Evolutionary conservation across 2,113 vertebrate species (phyloP).

Genomic region (Xiphophorus maculatus): DNA sequence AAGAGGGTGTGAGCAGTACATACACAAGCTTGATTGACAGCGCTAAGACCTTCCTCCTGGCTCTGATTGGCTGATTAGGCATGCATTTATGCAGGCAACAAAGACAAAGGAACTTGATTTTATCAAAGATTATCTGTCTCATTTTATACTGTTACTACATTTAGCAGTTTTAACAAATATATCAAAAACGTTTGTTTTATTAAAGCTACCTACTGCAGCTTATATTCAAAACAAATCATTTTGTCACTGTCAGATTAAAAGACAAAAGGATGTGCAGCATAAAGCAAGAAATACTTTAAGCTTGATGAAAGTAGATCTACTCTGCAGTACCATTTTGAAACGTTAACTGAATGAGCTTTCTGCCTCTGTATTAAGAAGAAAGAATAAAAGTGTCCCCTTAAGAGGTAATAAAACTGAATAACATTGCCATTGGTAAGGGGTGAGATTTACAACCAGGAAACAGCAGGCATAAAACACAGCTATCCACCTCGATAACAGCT

Average conservation of each 20-base stretch:
- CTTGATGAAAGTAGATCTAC: neutral
- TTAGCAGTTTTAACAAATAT: too few species aligned
- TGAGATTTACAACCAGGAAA: conserved; percentile 16
- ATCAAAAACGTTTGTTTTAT: too few species aligned
- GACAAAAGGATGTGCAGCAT: neutral
- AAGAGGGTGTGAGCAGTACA: too few species aligned
- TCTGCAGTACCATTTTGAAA: neutral
- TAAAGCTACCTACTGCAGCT: too few species aligned
- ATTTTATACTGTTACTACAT: too few species aligned
- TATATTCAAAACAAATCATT: neutral
- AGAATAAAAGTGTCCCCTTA: conserved; percentile 1
- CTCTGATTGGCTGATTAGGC: too few species aligned
- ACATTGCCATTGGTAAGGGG: conserved; percentile 10
- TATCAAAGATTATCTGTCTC: too few species aligned
- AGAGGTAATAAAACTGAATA: conserved; percentile 26
- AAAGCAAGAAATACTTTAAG: neutral
- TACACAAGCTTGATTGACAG: too few species aligned
- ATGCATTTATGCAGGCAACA: too few species aligned
- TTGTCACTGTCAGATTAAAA: neutral
- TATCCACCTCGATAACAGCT: conserved; percentile 4
- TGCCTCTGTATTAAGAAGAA: neutral
- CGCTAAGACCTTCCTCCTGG: too few species aligned
- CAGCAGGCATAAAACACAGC: neutral
- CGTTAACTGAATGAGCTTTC: neutral
- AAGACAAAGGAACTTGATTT: too few species aligned